Base-by-base conservation (phyloP, 2,888 invertebrate genomes). In the Taphrorychus bicolor region DNA sequence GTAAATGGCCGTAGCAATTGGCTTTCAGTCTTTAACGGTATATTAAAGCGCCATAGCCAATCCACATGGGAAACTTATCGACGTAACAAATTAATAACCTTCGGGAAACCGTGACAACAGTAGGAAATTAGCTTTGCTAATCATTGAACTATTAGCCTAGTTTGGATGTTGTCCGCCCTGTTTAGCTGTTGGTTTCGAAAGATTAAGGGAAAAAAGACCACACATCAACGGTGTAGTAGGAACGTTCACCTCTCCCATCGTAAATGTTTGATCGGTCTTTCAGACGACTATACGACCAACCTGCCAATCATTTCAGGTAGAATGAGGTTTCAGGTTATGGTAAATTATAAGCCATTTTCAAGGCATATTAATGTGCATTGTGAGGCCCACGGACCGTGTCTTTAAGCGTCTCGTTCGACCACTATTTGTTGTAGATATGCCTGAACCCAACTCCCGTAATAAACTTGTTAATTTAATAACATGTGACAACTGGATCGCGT, bases 271-370 rank as follows among this genome's bases (percentile, higher is more conserved):
- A 66, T 66, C 56, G 60, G 41, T 56, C 60, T 41, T 66, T 49
- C 58, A 66, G 60, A 56, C 60, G 54, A 24, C n/a, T n/a, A n/a
- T 51, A 56, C 61, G 57, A 57, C 59, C 57, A 53, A 62, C 58
- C 67, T 67, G 62, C 67, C 67, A 67, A 67, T 67, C 67, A 67
- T 67, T 67, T 67, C 67, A 67, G 67, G 67, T 62, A 67, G 67
- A 67, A 62, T 62, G 54, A 52, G 62, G 61, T 56, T 66, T 66
- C 66, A 67, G 67, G 67, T 67, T 67, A 67, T 62, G 61, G 61
- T 67, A 62, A 67, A 67, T 66, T 66, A 66, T 66, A 61, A 61
- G 66, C 66, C 52, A 66, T 66, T 66, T 66, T 66, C 66, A 60
- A 65, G 66, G 56, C 40, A 60, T 60, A 66, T 60, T 66, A 66